These are phyloP conservation scores for Planococcus citri DNA, from an alignment of 1,140 invertebrate genomes.

Conservation along the genomic window DNA sequence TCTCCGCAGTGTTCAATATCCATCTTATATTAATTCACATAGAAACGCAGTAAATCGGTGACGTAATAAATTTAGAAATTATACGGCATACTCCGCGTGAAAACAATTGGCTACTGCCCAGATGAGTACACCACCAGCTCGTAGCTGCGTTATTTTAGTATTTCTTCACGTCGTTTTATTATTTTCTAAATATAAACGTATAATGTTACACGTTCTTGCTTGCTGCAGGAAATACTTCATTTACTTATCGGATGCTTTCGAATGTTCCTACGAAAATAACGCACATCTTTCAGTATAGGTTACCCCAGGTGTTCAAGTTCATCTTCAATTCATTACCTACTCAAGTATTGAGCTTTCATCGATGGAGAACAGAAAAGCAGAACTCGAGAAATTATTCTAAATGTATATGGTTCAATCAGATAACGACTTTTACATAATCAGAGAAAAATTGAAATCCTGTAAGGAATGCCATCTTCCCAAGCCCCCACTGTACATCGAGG, in stretches of 20 bases:
- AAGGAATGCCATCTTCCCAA: too few relatives aligned
- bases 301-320: too few relatives aligned
- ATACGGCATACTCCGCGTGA: background rate
- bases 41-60: background rate
- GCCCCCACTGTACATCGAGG: too few relatives aligned
- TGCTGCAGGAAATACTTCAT: background rate
- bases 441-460: too few relatives aligned
- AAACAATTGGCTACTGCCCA: constrained; percentile 6
- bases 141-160: constrained; percentile 1
- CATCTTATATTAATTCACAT: background rate
- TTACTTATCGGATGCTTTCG: background rate
- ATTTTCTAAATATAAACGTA: constrained; percentile 8
- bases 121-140: background rate
- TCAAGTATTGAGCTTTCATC: too few relatives aligned
- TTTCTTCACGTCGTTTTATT: background rate
- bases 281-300: too few relatives aligned
- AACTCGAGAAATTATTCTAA: too few relatives aligned
- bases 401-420: too few relatives aligned
- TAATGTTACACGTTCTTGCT: background rate
- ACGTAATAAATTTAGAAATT: background rate
- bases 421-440: too few relatives aligned
- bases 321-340: too few relatives aligned
- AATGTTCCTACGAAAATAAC: too few relatives aligned
- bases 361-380: too few relatives aligned
- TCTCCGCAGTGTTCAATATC: background rate